These are phyloP conservation scores for Leguminivora glycinivorella DNA, from an alignment of 1,140 invertebrate species.

Conservation along the genomic window DNA sequence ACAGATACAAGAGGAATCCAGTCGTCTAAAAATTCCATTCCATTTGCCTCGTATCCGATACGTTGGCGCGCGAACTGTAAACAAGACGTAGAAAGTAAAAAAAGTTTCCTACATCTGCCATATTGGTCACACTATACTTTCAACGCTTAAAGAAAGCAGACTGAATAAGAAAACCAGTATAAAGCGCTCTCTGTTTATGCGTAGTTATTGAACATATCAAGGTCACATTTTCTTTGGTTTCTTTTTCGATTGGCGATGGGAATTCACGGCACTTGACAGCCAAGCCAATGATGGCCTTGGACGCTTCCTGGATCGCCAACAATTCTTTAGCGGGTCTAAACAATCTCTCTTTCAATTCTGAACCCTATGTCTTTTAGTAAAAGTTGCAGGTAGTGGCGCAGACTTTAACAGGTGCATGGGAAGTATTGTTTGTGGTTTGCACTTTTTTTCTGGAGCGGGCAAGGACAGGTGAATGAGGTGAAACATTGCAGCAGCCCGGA, in stretches of 20 bases:
- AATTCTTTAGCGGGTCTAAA: background rate
- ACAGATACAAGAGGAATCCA: background rate
- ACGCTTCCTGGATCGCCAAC: slow-evolving; percentile 5
- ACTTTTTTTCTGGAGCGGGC: slow-evolving; percentile 2
- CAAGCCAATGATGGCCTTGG: slow-evolving; percentile 5
- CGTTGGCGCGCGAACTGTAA: background rate
- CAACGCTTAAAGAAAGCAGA: background rate
- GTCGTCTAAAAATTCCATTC: background rate
- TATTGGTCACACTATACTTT: slow-evolving; percentile 2
- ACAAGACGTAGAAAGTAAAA: slow-evolving; percentile 15
- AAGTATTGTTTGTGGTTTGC: background rate
- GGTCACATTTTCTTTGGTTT: background rate
- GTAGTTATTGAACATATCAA: background rate
- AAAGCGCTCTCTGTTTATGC: background rate
- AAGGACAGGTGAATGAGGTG: slow-evolving; percentile 14
- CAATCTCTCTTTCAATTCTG: background rate
- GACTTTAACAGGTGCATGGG: background rate
- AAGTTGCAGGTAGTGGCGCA: background rate
- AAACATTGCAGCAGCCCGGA: slow-evolving; percentile 3
- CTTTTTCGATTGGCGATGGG: background rate
- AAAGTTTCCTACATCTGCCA: slow-evolving; percentile 6
- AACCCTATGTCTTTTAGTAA: background rate
- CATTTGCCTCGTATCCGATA: slow-evolving; percentile 6
- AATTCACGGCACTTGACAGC: background rate
- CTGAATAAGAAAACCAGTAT: background rate